Percentiles rank a stretch among this genome's conserved stretches.
phyloP scores from a whole-genome alignment of 1,140 invertebrate genomes.

The Druon quercuslanigerum region DNA sequence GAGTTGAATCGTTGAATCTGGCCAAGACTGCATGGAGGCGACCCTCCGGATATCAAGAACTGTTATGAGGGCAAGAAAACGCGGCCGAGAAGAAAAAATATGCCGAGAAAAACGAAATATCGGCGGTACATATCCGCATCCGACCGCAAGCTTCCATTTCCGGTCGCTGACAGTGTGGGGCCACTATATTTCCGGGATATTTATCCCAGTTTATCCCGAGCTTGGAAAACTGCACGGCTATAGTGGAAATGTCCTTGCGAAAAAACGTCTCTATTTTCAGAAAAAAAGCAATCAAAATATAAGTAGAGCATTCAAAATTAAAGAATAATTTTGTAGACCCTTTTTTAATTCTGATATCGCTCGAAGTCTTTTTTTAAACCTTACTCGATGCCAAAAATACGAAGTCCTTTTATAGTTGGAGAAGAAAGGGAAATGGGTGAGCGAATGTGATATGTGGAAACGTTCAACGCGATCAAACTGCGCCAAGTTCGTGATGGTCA shows the following conservation, averaged over 20 bases:
- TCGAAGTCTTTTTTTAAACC: neutral
- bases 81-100: constrained; percentile 62
- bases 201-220: constrained; percentile 76
- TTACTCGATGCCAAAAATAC: neutral
- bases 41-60: constrained; percentile 72
- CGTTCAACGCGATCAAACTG: constrained; percentile 34
- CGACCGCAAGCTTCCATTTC: constrained; percentile 78
- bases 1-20: constrained; percentile 44
- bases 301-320: neutral
- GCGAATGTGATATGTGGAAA: constrained; percentile 43
- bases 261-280: neutral
- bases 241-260: constrained; percentile 44
- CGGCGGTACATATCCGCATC: constrained; percentile 72
- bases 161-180: constrained; percentile 70
- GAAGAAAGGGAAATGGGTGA: constrained; percentile 50
- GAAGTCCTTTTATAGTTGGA: constrained; percentile 14
- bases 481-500: constrained; percentile 49
- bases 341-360: no score
- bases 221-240: constrained; percentile 33
- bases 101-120: constrained; percentile 69
- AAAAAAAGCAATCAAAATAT: neutral
- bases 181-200: constrained; percentile 76
- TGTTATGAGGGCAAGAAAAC: constrained; percentile 60
- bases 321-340: no score
- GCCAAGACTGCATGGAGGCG: constrained; percentile 29